Conservation (phyloP, 2,113 vertebrate species). For the Crotophaga sulcirostris region DNA sequence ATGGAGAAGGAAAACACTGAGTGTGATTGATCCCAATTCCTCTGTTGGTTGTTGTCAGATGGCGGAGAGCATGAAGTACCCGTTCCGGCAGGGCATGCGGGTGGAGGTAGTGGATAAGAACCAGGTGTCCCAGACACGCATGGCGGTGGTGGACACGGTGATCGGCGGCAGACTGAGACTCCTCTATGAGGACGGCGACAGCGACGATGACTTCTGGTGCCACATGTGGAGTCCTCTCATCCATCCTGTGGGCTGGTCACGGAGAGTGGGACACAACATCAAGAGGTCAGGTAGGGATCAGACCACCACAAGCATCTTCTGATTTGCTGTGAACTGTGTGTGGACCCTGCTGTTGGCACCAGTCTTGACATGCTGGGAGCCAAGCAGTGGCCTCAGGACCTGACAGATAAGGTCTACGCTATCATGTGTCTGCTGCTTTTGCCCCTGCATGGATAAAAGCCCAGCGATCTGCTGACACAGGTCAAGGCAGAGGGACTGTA, state of each 20-base stretch:
- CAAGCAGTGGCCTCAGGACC: not conserved
- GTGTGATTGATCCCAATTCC: not conserved
- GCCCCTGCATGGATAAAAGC: not conserved
- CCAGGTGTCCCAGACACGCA: constrained; percentile 83
- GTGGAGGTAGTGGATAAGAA: constrained; percentile 93
- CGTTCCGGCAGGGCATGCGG: constrained; percentile 86
- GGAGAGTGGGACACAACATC: constrained; percentile 85
- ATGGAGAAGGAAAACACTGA: not conserved
- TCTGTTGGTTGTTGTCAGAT: constrained; percentile 73
- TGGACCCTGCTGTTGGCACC: not conserved
- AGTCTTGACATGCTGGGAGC: not conserved
- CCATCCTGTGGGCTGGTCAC: constrained; percentile 93
- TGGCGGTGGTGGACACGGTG: constrained; percentile 85
- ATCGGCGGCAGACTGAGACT: constrained; percentile 90
- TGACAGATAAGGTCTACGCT: not conserved
- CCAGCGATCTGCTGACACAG: not conserved
- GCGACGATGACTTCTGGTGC: constrained; percentile 91
- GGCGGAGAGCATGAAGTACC: constrained; percentile 87
- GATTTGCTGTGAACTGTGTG: not conserved
- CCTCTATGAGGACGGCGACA: constrained; percentile 85
- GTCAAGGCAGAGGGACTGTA: not conserved
- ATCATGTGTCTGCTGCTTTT: not conserved
- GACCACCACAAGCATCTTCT: not conserved
- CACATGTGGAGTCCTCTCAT: constrained; percentile 93
- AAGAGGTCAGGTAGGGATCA: constrained; percentile 78